Conservation (phyloP, 1,140 invertebrate genomes). For the Tachypleus tridentatus region DNA sequence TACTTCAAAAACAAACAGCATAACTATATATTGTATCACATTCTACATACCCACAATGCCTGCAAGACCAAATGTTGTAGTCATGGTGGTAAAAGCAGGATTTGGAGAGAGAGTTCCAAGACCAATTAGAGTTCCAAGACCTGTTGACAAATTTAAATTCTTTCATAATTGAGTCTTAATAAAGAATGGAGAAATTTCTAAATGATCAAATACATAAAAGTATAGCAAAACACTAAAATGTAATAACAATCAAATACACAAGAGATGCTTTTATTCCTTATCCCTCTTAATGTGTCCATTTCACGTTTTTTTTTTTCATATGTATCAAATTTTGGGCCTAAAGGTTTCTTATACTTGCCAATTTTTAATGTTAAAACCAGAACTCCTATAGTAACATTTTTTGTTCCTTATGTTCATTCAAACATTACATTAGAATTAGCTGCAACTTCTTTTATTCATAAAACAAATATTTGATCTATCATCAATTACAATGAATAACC, state of each 20-base stretch:
- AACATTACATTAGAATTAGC: too few relatives aligned
- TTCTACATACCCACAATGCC: conserved; percentile 55
- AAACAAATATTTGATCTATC: too few relatives aligned
- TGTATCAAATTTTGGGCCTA: neutral
- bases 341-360: too few relatives aligned
- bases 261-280: too few relatives aligned
- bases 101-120: conserved; percentile 66
- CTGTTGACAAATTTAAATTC: conserved; percentile 30
- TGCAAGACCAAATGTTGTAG: conserved; percentile 66
- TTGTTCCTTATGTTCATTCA: too few relatives aligned
- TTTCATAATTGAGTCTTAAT: neutral
- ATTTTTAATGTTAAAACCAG: too few relatives aligned
- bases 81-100: conserved; percentile 70
- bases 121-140: conserved; percentile 51
- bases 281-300: too few relatives aligned
- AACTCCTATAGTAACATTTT: too few relatives aligned
- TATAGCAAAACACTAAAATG: conserved; percentile 10
- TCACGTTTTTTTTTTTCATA: neutral
- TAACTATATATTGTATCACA: too few relatives aligned
- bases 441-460: too few relatives aligned
- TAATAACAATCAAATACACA: neutral
- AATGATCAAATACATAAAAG: conserved; percentile 4
- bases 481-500: too few relatives aligned
- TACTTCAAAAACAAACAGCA: too few relatives aligned
- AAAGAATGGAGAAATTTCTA: neutral